Conservation (phyloP, 2,113 vertebrate species). For the Urocitellus parryii region DNA sequence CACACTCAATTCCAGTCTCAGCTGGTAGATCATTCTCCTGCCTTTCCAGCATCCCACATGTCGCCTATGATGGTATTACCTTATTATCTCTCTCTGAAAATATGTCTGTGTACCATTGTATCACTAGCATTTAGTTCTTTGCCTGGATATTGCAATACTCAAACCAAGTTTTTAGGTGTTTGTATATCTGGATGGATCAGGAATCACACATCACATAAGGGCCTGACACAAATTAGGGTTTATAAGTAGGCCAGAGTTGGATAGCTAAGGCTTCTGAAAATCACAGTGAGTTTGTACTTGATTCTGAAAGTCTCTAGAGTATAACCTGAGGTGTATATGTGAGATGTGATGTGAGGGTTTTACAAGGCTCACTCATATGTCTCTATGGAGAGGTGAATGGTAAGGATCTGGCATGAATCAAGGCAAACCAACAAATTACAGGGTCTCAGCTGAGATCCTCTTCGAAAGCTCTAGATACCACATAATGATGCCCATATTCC, state of each 20-base stretch:
- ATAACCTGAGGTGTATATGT: not conserved
- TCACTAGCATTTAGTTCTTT: not conserved
- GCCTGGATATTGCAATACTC: not conserved
- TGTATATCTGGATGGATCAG: not conserved
- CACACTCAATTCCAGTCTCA: not conserved
- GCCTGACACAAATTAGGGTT: not conserved
- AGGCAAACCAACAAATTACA: not conserved
- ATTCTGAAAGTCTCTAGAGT: not conserved
- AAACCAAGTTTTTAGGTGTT: not conserved
- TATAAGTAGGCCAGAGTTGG: not conserved
- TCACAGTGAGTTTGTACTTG: not conserved
- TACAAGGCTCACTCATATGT: not conserved
- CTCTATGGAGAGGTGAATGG: not conserved
- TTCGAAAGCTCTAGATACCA: not conserved
- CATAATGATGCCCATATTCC: not conserved
- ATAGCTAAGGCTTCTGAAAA: not conserved
- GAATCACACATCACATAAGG: not conserved
- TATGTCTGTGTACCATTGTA: not conserved
- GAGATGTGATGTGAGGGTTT: not conserved
- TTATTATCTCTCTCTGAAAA: not conserved
- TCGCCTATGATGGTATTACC: accelerated
- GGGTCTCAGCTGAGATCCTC: not conserved
- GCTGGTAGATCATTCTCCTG: not conserved
- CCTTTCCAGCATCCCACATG: too few relatives aligned
- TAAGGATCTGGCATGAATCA: not conserved